Evolutionary conservation across 2,113 vertebrate species (phyloP), one percentile per base, ranked within the genome.

Genomic region (Takifugu flavidus): DNA sequence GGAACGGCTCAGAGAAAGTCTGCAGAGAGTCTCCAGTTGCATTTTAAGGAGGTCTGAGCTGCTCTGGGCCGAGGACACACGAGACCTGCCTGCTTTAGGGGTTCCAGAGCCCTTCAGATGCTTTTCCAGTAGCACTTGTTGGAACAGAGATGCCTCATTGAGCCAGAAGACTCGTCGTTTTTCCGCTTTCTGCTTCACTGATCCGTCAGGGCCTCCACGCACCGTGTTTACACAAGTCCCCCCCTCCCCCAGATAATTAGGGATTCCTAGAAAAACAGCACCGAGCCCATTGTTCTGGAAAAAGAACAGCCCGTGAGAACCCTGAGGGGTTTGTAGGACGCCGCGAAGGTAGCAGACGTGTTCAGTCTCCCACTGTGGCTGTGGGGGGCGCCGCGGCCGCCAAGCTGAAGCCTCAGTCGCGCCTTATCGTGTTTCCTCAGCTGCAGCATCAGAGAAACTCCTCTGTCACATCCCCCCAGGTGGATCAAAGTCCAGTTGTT

Each of bases 371-470:
- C 53, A 12, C 31, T 56, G 53, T 11, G 26, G 11, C 31, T 51
- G 1, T 26, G 53, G 34, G 29, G 29, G 34, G 34, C n/a, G 34
- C 34, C 34, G 34, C 7, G 34, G 34, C 34, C 2, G 34, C 34
- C 34, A 6, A 1, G 67, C 31, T 55, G 42, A 5, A 20, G 20
- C 20, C 50, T 67, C 49, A 54, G 34, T 56, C 2, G 2, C 0
- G 31, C 72, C 78, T 86, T 79, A 78, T 85, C 71, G 6, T 66
- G 56, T 83, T 86, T 86, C 62, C 73, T 80, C 85, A 86, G 82
- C 82, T 78, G 79, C 56, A 77, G 70, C 72, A 71, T 79, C 75
- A 64, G 51, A 53, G 15, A 58, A 44, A 2, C 56, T 39, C 7
- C 8, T 1, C 34, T 39, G 7, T 11, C 1, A 6, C 34, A 6